These are phyloP conservation scores for Vulpes vulpes DNA, from an alignment of 2,113 vertebrate species.

Conservation along the genomic window DNA sequence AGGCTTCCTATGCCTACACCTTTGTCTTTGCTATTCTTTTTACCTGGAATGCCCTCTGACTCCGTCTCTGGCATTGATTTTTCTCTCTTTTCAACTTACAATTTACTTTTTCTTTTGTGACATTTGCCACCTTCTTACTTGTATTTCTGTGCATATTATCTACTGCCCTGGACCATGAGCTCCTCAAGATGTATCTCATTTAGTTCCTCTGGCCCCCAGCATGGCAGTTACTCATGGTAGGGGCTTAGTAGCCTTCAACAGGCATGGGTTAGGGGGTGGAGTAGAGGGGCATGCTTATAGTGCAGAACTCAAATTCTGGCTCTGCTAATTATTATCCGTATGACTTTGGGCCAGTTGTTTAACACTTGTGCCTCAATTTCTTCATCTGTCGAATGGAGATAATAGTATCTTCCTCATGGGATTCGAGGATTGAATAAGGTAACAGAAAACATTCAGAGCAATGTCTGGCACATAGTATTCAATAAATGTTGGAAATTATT, in stretches of 20 bases:
- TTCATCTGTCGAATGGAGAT: neutral
- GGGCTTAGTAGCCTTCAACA: neutral
- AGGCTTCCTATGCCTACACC: fast-evolving
- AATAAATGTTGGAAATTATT: neutral
- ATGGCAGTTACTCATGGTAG: neutral
- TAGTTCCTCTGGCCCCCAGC: neutral
- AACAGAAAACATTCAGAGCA: slow-evolving; percentile 5
- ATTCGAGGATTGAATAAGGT: neutral
- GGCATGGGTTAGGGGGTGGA: neutral
- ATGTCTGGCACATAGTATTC: neutral
- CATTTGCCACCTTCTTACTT: neutral
- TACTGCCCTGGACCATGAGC: neutral
- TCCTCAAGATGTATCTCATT: neutral
- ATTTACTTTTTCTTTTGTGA: neutral
- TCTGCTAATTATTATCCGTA: neutral
- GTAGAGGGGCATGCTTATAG: neutral
- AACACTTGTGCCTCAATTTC: neutral
- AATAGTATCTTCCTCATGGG: neutral
- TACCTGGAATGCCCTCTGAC: neutral
- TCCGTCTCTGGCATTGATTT: neutral
- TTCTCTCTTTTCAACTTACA: neutral
- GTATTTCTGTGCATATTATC: neutral
- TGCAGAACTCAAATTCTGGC: neutral
- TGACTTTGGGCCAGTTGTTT: neutral
- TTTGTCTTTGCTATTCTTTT: neutral